Conservation (phyloP, 2,797 vertebrate species). For the Xenentodon cancila region DNA sequence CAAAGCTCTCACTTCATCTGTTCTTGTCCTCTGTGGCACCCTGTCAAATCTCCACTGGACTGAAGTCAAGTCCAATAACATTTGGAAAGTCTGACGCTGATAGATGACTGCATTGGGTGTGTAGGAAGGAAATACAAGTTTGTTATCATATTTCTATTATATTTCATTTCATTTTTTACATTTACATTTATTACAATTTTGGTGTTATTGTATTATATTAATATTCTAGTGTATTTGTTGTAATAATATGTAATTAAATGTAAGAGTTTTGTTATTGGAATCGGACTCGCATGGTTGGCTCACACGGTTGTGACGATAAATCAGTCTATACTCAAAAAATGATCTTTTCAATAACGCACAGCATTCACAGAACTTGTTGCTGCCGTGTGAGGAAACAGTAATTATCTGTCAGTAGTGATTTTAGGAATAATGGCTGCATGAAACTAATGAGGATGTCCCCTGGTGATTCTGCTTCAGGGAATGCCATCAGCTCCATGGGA, state of each 20-base stretch:
- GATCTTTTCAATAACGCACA: too few relatives aligned
- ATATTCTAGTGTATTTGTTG: too few relatives aligned
- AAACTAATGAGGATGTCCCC: slow-evolving; percentile 52
- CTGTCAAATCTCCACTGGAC: neutral
- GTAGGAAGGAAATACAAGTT: too few relatives aligned
- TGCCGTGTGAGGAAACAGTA: slow-evolving; percentile 15
- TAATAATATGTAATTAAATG: too few relatives aligned
- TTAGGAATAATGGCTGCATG: slow-evolving; percentile 45
- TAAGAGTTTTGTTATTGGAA: too few relatives aligned
- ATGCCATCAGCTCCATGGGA: slow-evolving; percentile 84
- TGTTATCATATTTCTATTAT: too few relatives aligned
- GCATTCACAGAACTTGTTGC: neutral
- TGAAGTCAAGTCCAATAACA: slow-evolving; percentile 2
- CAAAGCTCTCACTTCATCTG: neutral
- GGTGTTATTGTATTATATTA: too few relatives aligned
- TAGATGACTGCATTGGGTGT: neutral
- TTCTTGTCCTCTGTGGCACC: neutral
- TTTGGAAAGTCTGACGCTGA: slow-evolving; percentile 7
- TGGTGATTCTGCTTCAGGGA: slow-evolving; percentile 77
- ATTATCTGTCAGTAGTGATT: slow-evolving; percentile 29
- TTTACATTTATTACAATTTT: too few relatives aligned
- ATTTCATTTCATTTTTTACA: too few relatives aligned
- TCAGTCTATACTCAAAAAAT: too few relatives aligned
- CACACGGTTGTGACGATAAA: too few relatives aligned
- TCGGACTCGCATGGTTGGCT: neutral